phyloP scores from a whole-genome alignment of 2,797 vertebrate genomes.

The Karalla daura region DNA sequence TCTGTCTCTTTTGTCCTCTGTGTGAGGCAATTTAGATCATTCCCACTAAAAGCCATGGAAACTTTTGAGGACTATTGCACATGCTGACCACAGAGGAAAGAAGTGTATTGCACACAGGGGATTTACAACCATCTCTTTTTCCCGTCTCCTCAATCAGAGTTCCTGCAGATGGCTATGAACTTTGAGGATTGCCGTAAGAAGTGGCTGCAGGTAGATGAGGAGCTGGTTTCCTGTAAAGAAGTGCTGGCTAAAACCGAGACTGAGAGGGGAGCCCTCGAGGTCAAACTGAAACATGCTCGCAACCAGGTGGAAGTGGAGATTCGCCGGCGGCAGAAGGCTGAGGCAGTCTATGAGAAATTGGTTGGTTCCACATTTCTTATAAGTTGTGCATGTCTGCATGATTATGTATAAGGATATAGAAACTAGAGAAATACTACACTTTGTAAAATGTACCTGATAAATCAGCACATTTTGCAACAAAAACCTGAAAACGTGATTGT shows the following conservation, averaged over 20 bases:
- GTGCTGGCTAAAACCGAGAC: slow-evolving; percentile 89
- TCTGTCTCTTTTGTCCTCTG: neutral
- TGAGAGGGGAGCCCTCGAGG: slow-evolving; percentile 89
- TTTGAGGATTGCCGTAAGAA: slow-evolving; percentile 91
- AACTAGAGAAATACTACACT: neutral
- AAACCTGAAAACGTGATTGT: no score
- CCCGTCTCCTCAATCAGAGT: slow-evolving; percentile 82
- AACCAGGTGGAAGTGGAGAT: slow-evolving; percentile 98
- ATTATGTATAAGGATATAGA: neutral
- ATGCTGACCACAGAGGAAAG: neutral
- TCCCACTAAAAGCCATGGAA: neutral
- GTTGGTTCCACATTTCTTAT: slow-evolving; percentile 71
- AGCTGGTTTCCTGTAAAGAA: slow-evolving; percentile 88
- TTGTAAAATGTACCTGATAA: neutral
- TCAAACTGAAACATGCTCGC: slow-evolving; percentile 94
- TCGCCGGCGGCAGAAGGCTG: slow-evolving; percentile 90
- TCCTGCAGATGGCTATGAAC: slow-evolving; percentile 89
- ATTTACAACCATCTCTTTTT: neutral
- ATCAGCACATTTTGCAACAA: neutral
- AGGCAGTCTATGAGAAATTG: slow-evolving; percentile 91
- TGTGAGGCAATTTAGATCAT: slow-evolving; percentile 1
- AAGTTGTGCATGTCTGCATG: neutral
- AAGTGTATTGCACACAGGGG: neutral
- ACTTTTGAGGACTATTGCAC: neutral
- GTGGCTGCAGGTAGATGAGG: slow-evolving; percentile 84